These are phyloP conservation scores for Ctenosaura bakeri DNA, from an alignment of 2,797 vertebrate genomes.

Conservation along the genomic window DNA sequence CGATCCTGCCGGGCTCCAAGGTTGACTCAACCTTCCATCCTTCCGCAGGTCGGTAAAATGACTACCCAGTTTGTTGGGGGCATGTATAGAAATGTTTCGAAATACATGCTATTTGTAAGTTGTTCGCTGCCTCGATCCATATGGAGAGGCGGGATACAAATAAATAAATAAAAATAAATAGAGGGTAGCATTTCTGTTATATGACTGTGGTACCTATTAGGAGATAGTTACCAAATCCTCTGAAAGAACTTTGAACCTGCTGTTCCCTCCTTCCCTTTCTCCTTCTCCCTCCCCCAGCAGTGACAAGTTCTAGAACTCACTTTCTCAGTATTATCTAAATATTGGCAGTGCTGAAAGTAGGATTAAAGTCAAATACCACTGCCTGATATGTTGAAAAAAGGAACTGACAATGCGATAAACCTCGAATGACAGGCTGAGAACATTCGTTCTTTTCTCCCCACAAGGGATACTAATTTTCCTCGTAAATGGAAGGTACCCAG, in stretches of 20 bases:
- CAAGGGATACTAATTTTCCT: conserved; percentile 45
- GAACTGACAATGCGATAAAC: conserved; percentile 40
- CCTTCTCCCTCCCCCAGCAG: neutral
- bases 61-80: no score
- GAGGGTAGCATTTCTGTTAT: neutral
- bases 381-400: conserved; percentile 31
- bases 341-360: conserved; percentile 1
- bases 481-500: neutral
- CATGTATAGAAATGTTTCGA: no score
- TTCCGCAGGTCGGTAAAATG: no score
- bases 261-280: no score
- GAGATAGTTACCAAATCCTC: neutral
- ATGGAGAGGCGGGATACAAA: no score
- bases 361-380: conserved; percentile 24
- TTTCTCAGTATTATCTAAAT: conserved; percentile 41
- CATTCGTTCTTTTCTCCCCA: conserved; percentile 19
- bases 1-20: no score
- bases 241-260: neutral
- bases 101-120: no score
- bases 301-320: conserved; percentile 5
- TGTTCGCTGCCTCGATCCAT: no score
- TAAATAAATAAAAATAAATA: no score
- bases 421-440: conserved; percentile 39
- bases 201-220: neutral
- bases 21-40: no score